phyloP scores from a whole-genome alignment of 2,797 vertebrate species.

The Enteromius trimaculatus region DNA sequence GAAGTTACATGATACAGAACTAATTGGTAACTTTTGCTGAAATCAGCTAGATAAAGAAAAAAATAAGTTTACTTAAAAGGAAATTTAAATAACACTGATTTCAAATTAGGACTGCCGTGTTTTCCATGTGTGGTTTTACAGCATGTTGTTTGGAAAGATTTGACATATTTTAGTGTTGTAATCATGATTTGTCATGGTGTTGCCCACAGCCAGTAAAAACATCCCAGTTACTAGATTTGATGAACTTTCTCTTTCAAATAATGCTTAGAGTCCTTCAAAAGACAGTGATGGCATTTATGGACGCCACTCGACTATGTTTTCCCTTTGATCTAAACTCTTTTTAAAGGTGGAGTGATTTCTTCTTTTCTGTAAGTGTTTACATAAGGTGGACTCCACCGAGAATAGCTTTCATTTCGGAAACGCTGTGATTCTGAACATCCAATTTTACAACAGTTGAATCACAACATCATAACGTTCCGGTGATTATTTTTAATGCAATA shows the following conservation, averaged over 20 bases:
- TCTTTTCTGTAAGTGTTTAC: slow-evolving; percentile 48
- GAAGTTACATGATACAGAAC: slow-evolving; percentile 3
- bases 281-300: slow-evolving; percentile 17
- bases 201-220: background rate
- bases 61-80: background rate
- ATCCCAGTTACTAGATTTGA: background rate
- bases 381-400: slow-evolving; percentile 30
- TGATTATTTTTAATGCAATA: slow-evolving; percentile 20
- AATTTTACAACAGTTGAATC: slow-evolving; percentile 14
- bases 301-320: background rate
- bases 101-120: background rate
- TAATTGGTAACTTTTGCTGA: background rate
- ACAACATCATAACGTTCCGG: background rate
- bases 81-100: background rate
- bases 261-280: background rate
- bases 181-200: background rate
- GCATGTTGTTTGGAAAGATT: background rate
- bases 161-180: background rate
- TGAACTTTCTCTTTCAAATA: slow-evolving; percentile 21
- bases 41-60: background rate
- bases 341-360: slow-evolving; percentile 24
- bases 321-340: slow-evolving; percentile 36
- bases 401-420: slow-evolving; percentile 20
- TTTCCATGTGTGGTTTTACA: background rate
- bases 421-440: slow-evolving; percentile 19